phyloP scores from a whole-genome alignment of 1,140 invertebrate species.

The Himalopsyche phryganea region DNA sequence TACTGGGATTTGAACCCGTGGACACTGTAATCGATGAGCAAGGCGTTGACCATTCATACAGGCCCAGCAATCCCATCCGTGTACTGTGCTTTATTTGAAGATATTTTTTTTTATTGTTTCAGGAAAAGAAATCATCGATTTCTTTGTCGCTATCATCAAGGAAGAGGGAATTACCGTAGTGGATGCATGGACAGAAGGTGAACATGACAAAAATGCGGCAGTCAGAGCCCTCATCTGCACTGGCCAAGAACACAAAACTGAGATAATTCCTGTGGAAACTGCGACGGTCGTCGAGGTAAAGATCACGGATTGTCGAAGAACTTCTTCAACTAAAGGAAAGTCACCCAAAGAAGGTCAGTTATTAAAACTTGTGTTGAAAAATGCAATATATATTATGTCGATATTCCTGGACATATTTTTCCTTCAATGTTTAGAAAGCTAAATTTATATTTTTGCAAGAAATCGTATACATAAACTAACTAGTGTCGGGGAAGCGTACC shows the following conservation, averaged over 20 bases:
- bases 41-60: too few relatives aligned
- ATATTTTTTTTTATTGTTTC: slow-evolving; percentile 34
- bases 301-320: slow-evolving; percentile 13
- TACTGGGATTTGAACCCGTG: too few relatives aligned
- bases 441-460: too few relatives aligned
- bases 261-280: slow-evolving; percentile 11
- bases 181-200: slow-evolving; percentile 52
- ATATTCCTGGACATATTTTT: too few relatives aligned
- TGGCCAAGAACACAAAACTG: slow-evolving; percentile 24
- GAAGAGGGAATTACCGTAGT: slow-evolving; percentile 76
- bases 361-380: too few relatives aligned
- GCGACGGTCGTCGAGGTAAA: slow-evolving; percentile 3
- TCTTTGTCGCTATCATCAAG: slow-evolving; percentile 79
- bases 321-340: slow-evolving; percentile 22
- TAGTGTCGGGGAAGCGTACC: too few relatives aligned
- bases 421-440: too few relatives aligned
- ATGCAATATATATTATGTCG: too few relatives aligned
- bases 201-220: slow-evolving; percentile 37
- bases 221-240: slow-evolving; percentile 42
- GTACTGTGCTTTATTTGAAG: too few relatives aligned
- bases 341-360: slow-evolving; percentile 23
- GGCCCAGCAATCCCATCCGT: too few relatives aligned
- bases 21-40: too few relatives aligned
- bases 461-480: too few relatives aligned
- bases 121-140: slow-evolving; percentile 96